phyloP scores from a whole-genome alignment of 2,888 invertebrate genomes.

The Achlya flavicornis region DNA sequence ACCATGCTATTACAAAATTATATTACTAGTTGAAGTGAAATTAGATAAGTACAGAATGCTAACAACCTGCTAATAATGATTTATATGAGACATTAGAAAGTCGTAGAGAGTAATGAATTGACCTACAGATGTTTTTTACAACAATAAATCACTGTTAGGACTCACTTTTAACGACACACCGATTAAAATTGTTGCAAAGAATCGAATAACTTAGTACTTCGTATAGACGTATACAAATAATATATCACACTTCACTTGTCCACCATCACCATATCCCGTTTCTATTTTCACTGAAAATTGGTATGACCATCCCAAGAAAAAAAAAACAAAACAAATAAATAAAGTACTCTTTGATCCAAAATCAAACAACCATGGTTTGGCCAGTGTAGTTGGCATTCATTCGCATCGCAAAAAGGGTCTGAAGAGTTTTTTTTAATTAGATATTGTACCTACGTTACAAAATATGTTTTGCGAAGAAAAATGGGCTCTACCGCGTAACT shows the following conservation, averaged over 20 bases:
- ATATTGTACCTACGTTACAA: no score
- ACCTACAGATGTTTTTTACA: neutral
- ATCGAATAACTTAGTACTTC: slow-evolving; percentile 34
- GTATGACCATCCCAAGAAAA: neutral
- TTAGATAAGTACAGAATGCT: neutral
- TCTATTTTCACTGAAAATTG: neutral
- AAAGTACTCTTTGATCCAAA: neutral
- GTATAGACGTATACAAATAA: slow-evolving; percentile 31
- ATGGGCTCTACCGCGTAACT: no score
- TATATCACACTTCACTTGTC: slow-evolving; percentile 30
- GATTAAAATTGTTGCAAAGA: slow-evolving; percentile 1
- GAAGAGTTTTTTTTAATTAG: no score
- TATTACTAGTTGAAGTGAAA: neutral
- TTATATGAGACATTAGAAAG: slow-evolving; percentile 39
- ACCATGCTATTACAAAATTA: neutral
- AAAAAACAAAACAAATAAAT: neutral
- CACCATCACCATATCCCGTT: slow-evolving; percentile 33
- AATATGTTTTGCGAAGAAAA: no score
- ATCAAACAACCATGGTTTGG: no score
- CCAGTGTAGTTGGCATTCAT: no score
- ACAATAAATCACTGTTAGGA: slow-evolving; percentile 22
- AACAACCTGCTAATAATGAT: slow-evolving; percentile 8
- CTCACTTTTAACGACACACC: slow-evolving; percentile 33
- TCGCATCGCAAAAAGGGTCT: no score
- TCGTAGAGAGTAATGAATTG: slow-evolving; percentile 15